Evolutionary conservation across 1,140 invertebrate genomes (phyloP), one percentile per base, ranked within the genome.

Genomic region (Drosophila persimilis): DNA sequence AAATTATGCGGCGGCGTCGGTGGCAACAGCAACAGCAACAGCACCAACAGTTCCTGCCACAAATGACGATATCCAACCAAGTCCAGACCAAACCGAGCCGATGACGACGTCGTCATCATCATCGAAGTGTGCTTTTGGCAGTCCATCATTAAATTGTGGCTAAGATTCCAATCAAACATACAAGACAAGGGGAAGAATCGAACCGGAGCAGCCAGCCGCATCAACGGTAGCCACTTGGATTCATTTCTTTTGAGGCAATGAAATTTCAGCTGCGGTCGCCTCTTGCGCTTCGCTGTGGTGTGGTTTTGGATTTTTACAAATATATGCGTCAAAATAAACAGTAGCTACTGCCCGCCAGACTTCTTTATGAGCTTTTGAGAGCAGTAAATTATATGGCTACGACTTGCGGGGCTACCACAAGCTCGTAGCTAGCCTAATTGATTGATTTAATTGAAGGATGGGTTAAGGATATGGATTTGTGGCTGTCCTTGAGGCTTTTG

Each of bases 101-200:
- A 31, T 52, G 57, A 60, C 59, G 69, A 60, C 47, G 52, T 53
- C 73, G 61, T 50, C 47, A 13, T 53, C 24, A 56, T 65, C 53
- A 66, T 81, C 83, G 83, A 88, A 86, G 83, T 88, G 83, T 88
- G 83, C 83, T 88, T 88, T 88, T 88, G 83, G 83, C 83, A 88
- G 83, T 88, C 83, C 83, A 88, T 88, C 83, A 88, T 88, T 88
- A 88, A 88, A 79, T 88, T 89, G 78, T 88, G 79, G 83, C 83
- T 76, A 88, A 88, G 83, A 88, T 88, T 83, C 83, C 83, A 88
- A 88, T 89, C 83, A 81, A 61, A 88, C 69, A 86, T 75, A 77
- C 72, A 77, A 60, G 63, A 61, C 20, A 48, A 70, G 31, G 53
- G 29, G 29, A 29, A 11, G 31, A 35, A 11, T 0, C 31, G 8